These are phyloP conservation scores for Saturnia japonica DNA, from an alignment of 2,888 invertebrate genomes.

Conservation along the genomic window DNA sequence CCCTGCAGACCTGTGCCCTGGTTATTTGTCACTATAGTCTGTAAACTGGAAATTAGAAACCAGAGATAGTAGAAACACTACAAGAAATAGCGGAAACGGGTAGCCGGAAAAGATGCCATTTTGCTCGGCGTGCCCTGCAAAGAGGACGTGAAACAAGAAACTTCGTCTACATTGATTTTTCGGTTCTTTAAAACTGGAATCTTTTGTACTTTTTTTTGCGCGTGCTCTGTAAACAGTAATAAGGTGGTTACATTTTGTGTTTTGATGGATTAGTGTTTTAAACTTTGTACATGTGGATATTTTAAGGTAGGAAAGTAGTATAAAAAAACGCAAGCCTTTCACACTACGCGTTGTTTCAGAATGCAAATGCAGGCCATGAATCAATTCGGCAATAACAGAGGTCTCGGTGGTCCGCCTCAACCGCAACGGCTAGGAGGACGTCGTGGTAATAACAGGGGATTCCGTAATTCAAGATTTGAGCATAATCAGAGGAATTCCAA, in stretches of 20 bases:
- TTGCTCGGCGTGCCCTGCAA: background rate
- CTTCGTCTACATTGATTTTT: background rate
- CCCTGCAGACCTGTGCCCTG: no score
- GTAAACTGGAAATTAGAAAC: no score
- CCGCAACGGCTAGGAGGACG: constrained; percentile 72
- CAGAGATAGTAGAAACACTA: background rate
- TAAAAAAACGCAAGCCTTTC: constrained; percentile 12
- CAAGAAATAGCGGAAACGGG: background rate
- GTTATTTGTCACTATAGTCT: no score
- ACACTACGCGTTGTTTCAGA: constrained; percentile 34
- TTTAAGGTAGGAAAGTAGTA: constrained; percentile 14
- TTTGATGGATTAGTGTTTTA: background rate
- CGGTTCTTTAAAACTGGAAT: background rate
- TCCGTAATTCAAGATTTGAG: constrained; percentile 74
- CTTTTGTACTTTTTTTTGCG: background rate
- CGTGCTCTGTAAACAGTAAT: background rate
- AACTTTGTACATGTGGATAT: constrained; percentile 13
- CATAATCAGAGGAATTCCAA: constrained; percentile 47
- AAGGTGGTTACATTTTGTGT: background rate
- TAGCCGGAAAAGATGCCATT: background rate
- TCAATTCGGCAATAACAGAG: constrained; percentile 69
- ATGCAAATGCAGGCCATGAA: constrained; percentile 76
- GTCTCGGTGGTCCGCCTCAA: constrained; percentile 76
- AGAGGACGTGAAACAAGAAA: background rate
- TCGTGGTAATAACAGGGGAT: constrained; percentile 63